Evolutionary conservation across 2,113 vertebrate genomes (phyloP).

Genomic region (Brachypodius melanocephalos): DNA sequence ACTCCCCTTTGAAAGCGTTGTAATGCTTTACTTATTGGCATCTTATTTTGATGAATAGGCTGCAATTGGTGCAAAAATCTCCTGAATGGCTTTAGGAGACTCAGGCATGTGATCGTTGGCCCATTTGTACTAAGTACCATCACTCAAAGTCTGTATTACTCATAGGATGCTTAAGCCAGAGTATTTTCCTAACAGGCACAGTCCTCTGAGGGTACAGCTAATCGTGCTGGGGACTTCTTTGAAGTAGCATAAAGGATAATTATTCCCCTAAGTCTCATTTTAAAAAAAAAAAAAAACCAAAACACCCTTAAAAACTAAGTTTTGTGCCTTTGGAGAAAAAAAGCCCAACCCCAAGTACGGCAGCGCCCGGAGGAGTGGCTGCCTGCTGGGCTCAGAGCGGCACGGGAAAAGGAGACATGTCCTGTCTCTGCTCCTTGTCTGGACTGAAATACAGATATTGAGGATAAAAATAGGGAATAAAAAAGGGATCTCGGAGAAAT

Average conservation of each 20-base stretch:
- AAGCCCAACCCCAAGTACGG: neutral
- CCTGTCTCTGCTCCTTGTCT: neutral
- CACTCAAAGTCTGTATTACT: slow-evolving; percentile 23
- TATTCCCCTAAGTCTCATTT: neutral
- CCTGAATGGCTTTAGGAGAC: slow-evolving; percentile 5
- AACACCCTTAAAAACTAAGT: neutral
- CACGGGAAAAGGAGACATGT: neutral
- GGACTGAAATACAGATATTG: neutral
- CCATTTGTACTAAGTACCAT: slow-evolving; percentile 30
- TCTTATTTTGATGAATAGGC: slow-evolving; percentile 55
- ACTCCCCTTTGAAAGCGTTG: slow-evolving; percentile 7
- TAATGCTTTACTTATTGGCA: slow-evolving; percentile 51
- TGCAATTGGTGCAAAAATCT: slow-evolving; percentile 41
- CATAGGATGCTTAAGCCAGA: slow-evolving; percentile 12
- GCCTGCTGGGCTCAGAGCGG: neutral
- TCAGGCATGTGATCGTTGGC: neutral
- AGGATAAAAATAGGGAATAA: neutral
- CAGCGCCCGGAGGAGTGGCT: neutral
- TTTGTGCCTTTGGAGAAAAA: neutral
- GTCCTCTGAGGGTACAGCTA: neutral
- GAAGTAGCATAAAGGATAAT: slow-evolving; percentile 17
- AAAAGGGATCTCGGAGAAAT: neutral
- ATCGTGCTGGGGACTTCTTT: neutral
- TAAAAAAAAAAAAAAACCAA: neutral
- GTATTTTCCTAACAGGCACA: neutral